Evolutionary conservation across 2,113 vertebrate species (phyloP).

Genomic region (Alligator sinensis): DNA sequence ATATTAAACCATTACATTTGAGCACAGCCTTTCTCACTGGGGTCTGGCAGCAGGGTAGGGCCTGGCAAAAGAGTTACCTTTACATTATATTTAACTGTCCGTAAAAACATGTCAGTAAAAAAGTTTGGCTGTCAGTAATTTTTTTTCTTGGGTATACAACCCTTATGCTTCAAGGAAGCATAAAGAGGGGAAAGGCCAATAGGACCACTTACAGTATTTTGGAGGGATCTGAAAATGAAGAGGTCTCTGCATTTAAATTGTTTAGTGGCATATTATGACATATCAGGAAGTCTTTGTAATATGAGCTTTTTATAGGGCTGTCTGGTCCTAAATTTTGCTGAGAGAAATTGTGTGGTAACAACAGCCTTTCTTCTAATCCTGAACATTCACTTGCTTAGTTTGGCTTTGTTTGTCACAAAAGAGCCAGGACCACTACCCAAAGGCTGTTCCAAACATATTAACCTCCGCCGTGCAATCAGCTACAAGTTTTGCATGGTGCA

Average conservation of each 20-base stretch:
- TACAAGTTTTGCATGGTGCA: rapidly evolving
- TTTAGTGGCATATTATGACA: conserved; percentile 74
- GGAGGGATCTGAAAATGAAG: conserved; percentile 53
- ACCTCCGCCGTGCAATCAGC: conserved; percentile 5
- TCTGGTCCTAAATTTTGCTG: conserved; percentile 67
- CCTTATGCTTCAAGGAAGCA: not conserved
- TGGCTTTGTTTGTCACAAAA: not conserved
- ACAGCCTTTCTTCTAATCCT: conserved; percentile 63
- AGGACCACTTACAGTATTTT: conserved; percentile 63
- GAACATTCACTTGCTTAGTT: conserved; percentile 24
- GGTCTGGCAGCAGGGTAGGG: no score
- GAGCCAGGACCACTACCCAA: conserved; percentile 58
- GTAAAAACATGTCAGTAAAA: no score
- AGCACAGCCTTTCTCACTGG: no score
- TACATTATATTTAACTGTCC: no score
- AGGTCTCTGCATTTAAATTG: conserved; percentile 74
- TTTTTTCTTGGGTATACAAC: no score
- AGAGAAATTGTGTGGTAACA: conserved; percentile 58
- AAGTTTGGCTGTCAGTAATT: no score
- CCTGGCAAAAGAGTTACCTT: no score
- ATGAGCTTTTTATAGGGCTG: conserved; percentile 64
- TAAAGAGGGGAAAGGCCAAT: conserved; percentile 60
- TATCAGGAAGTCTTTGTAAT: conserved; percentile 68
- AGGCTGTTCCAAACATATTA: conserved; percentile 44
- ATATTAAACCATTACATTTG: no score